Evolutionary conservation across 2,888 invertebrate species (phyloP).

Genomic region (Drosophila suboccidentalis): DNA sequence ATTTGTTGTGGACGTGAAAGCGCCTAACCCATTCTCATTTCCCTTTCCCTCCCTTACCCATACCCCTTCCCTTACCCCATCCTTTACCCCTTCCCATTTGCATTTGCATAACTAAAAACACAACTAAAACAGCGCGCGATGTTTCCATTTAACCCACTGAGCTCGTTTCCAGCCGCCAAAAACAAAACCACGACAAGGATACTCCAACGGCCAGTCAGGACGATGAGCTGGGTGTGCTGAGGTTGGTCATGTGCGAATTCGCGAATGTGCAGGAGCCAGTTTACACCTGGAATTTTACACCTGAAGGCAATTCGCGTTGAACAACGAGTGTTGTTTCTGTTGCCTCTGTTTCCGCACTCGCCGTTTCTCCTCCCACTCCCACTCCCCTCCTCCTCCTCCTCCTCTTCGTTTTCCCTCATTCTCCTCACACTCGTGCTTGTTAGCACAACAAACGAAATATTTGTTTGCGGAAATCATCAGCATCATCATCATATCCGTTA

Average conservation of each 20-base stretch:
- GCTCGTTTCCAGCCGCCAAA: conserved; percentile 65
- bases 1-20: conserved; percentile 53
- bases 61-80: not conserved
- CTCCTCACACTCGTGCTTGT: conserved; percentile 29
- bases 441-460: conserved; percentile 71
- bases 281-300: conserved; percentile 52
- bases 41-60: not conserved
- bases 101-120: conserved; percentile 53
- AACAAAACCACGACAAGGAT: conserved; percentile 47
- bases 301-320: conserved; percentile 10
- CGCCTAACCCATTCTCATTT: conserved; percentile 54
- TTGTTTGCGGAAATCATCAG: conserved; percentile 79
- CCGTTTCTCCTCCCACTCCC: not conserved
- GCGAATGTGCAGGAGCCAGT: conserved; percentile 20
- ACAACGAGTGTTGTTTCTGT: conserved; percentile 8
- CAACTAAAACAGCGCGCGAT: conserved; percentile 48
- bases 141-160: conserved; percentile 77
- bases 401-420: not conserved
- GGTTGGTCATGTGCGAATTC: conserved; percentile 29
- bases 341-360: conserved; percentile 27
- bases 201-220: conserved; percentile 9
- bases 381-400: not conserved
- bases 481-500: conserved; percentile 75
- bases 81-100: conserved; percentile 40
- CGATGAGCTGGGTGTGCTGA: not conserved